phyloP scores from a whole-genome alignment of 2,113 vertebrate species.

The Numenius arquata region DNA sequence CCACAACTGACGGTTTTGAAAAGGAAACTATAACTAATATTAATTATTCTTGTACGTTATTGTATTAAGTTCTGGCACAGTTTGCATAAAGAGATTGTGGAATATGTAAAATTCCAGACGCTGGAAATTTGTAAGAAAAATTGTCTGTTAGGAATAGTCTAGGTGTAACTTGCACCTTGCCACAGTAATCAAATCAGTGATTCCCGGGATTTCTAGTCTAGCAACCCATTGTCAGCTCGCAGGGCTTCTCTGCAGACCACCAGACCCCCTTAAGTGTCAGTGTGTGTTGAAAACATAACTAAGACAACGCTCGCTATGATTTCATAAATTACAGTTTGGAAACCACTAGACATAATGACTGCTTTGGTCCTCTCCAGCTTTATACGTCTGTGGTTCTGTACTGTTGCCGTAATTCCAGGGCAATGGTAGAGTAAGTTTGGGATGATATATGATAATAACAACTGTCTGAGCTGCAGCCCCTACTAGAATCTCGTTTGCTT shows the following conservation, averaged over 20 bases:
- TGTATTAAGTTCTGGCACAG: not conserved
- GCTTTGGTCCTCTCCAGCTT: not conserved
- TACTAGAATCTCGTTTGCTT: not conserved
- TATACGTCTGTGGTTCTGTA: not conserved
- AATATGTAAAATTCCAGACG: not conserved
- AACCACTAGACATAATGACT: not conserved
- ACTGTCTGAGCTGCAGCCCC: not conserved
- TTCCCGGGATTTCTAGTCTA: not conserved
- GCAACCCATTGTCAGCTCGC: not conserved
- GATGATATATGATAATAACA: not conserved
- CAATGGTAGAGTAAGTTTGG: not conserved
- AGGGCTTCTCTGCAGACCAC: not conserved
- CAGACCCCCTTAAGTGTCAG: not conserved
- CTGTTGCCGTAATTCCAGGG: not conserved
- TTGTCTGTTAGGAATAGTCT: not conserved
- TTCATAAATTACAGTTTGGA: not conserved
- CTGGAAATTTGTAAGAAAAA: not conserved
- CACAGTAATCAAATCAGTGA: not conserved
- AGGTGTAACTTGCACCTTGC: not conserved
- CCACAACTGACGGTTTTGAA: not conserved
- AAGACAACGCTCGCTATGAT: fast-evolving
- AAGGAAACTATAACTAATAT: not conserved
- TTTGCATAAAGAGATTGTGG: not conserved
- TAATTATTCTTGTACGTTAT: not conserved
- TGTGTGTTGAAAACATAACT: not conserved